Conservation (phyloP, 1,140 invertebrate species). For the Zaprionus gabonicus region DNA sequence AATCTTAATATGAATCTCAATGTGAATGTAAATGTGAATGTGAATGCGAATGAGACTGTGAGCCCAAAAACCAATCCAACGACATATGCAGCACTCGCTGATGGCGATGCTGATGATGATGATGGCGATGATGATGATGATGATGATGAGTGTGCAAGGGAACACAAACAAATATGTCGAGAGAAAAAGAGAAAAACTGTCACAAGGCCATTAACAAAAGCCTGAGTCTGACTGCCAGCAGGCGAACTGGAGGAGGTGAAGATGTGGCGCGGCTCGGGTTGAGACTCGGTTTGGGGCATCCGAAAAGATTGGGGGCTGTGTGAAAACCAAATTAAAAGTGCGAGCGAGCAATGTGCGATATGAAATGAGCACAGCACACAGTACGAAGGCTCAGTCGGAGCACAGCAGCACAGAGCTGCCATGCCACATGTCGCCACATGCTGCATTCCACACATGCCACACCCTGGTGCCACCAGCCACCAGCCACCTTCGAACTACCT, state of each 20-base stretch:
- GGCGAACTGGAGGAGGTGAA: slow-evolving; percentile 16
- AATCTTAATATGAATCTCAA: slow-evolving; percentile 5
- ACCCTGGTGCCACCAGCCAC: background rate
- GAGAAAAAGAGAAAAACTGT: slow-evolving; percentile 53
- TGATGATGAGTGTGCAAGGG: slow-evolving; percentile 23
- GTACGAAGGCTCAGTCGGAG: background rate
- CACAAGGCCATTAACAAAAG: slow-evolving; percentile 82
- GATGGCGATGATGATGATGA: slow-evolving; percentile 9
- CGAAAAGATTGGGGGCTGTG: slow-evolving; percentile 26
- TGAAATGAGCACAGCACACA: slow-evolving; percentile 60
- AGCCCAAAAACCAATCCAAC: slow-evolving; percentile 48
- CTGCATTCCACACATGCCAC: background rate
- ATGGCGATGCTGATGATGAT: slow-evolving; percentile 6
- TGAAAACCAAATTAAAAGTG: slow-evolving; percentile 75
- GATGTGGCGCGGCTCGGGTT: background rate
- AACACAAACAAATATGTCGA: slow-evolving; percentile 33
- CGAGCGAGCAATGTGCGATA: slow-evolving; percentile 50
- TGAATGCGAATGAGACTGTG: slow-evolving; percentile 18
- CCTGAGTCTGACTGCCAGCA: slow-evolving; percentile 70
- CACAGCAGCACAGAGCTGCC: background rate
- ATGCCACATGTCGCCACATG: background rate
- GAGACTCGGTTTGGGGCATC: background rate
- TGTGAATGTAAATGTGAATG: background rate
- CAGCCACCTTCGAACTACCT: slow-evolving; percentile 26
- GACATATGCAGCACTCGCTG: slow-evolving; percentile 39